Evolutionary conservation across 2,113 vertebrate genomes (phyloP), one percentile per base, ranked within the genome.

Genomic region (Perca schrenkii): DNA sequence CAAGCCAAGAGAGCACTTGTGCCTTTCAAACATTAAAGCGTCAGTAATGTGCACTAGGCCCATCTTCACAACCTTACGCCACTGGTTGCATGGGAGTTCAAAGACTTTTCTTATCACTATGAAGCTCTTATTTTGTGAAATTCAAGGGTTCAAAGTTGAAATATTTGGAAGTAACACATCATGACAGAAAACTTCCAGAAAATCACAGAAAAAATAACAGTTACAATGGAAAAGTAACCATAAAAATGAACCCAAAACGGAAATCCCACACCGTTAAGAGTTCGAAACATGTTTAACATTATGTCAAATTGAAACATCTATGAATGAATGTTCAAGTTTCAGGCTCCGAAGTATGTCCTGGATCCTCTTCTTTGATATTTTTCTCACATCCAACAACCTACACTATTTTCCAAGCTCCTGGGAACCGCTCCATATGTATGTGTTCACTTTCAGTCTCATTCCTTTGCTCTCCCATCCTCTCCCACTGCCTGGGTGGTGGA

Each of bases 401-500:
- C 21, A 36, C 4, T 19, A 36, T 46, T 25, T 70, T 67, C 49
- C 15, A n/a, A 60, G 34, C 21, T 4, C 54, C 31, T 77, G 78
- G 60, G 78, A 86, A 83, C 64, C 3, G 22, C 1, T 4, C 13
- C 57, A n/a, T 72, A 58, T 77, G 60, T 36, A 49, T 58, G 57
- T 65, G 69, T 58, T 47, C 74, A 61, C 57, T 70, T 74, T 83
- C 92, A 94, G 93, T 71, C 88, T 95, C 94, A 93, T 95, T 91
- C 85, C 80, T 83, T 81, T 62, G 84, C 86, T 70, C 49, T 85
- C 74, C 7, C 71, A 57, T 86, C 69, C 67, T 82, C 70, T 85
- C 84, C 52, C 88, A 89, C 97, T 95, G 96, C 97, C 96, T 98
- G 98, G 97, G 98, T 99, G 98, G 98, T 95, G 97, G 69, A 52